A percentile compares a stretch with the other conserved stretches of the same genome.
Conservation (phyloP, 92 coral and sea anemone genomes). For the Meandrina meandrites region DNA sequence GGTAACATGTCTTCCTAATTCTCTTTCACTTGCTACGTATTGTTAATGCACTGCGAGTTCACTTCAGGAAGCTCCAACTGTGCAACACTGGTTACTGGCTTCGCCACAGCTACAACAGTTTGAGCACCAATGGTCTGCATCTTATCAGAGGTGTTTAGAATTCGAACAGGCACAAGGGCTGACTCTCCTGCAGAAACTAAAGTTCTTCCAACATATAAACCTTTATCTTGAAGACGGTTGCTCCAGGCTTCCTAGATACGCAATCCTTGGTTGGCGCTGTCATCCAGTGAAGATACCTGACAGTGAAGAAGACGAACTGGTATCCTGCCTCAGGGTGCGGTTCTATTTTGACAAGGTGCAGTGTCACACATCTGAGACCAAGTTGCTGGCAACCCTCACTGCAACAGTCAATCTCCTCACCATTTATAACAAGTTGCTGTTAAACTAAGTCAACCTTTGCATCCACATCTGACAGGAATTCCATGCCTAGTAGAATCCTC, state of each 20-base stretch:
- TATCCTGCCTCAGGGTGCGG: conserved; percentile 39
- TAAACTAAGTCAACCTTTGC: conserved; percentile 38
- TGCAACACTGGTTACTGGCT: conserved; percentile 10
- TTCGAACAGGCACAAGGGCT: conserved; percentile 19
- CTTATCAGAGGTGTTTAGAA: conserved; percentile 18
- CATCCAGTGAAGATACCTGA: neutral
- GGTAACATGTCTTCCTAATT: conserved; percentile 18
- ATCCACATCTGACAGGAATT: conserved; percentile 37
- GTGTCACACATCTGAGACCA: conserved; percentile 46
- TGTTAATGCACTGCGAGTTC: neutral
- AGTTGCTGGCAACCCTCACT: conserved; percentile 23
- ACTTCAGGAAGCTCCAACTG: conserved; percentile 12
- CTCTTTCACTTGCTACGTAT: neutral
- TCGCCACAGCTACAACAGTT: conserved; percentile 25
- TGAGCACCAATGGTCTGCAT: conserved; percentile 38
- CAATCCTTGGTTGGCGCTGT: conserved; percentile 16
- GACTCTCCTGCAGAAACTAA: conserved; percentile 16
- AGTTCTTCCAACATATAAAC: conserved; percentile 44
- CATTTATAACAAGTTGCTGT: conserved; percentile 26
- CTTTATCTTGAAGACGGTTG: conserved; percentile 39
- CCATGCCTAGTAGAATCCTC: conserved; percentile 54
- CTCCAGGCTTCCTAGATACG: conserved; percentile 16
- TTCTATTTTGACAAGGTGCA: conserved; percentile 40
- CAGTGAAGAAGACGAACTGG: conserved; percentile 27
- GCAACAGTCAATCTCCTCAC: conserved; percentile 32